Evolutionary conservation across 2,113 vertebrate species (phyloP), one percentile per base, ranked within the genome.

Genomic region (Dascyllus trimaculatus): DNA sequence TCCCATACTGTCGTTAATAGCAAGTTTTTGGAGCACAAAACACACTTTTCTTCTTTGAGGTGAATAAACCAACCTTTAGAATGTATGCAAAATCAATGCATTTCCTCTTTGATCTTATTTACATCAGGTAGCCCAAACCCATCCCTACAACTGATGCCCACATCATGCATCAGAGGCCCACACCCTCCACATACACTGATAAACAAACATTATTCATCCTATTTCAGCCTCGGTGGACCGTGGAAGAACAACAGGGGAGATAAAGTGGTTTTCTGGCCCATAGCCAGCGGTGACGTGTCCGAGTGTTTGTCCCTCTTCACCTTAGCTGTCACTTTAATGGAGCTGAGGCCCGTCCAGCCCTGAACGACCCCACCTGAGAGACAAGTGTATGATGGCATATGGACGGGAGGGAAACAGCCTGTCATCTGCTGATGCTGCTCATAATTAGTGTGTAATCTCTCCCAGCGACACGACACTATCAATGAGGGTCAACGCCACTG

Each of bases 221-320:
- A 45, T 80, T 85, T 87, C 74, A 71, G 69, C 65, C 76, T 74
- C 78, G 63, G 65, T 52, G 69, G 74, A 77, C 62, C 54, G 69
- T 40, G 75, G 73, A 88, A 79, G 70, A 85, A 85, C 78, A 87
- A 74, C 85, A 76, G 40, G 73, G 70, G 45, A 82, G 80, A 79
- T 82, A 79, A 87, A 93, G 87, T 91, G 89, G 81, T 85, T 87
- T 82, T 84, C 88, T 92, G 90, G 89, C 79, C 52, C 2, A 0
- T 15, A 85, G 88, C 90, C 90, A 91, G 78, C 49, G 5, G 82
- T 77, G 82, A 83, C 53, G 79, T 38, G 17, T 59, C 63, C 65
- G 62, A 78, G 76, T 26, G 69, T 82, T 84, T 1, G 58, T 84
- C 80, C 87, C 71, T 69, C 79, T 80, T 92, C 88, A 90, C 84